A percentile compares a stretch with the other conserved stretches of the same genome.
These are phyloP conservation scores for Plutomurus gul DNA, from an alignment of 1,140 invertebrate genomes.

Conservation along the genomic window DNA sequence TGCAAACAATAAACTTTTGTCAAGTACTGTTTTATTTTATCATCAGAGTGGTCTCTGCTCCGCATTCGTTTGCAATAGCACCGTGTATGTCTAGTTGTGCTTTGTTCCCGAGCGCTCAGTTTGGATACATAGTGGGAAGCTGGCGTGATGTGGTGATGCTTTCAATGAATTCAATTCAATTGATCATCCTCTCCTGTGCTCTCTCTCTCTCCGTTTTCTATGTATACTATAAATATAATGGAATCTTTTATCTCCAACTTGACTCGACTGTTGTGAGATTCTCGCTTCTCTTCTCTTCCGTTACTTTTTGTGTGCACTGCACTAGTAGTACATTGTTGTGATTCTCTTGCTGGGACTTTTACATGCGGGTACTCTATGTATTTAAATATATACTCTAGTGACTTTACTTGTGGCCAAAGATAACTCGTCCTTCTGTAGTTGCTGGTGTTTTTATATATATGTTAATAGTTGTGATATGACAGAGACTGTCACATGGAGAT, in stretches of 20 bases:
- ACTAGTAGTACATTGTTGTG: too few relatives aligned
- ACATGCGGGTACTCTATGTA: too few relatives aligned
- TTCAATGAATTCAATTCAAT: constrained; percentile 24
- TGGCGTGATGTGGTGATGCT: constrained; percentile 14
- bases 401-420: too few relatives aligned
- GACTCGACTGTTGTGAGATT: too few relatives aligned
- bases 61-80: constrained; percentile 8
- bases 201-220: too few relatives aligned
- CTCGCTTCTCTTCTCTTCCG: neutral
- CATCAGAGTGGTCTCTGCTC: constrained; percentile 14
- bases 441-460: neutral
- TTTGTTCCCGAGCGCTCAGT: too few relatives aligned
- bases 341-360: too few relatives aligned
- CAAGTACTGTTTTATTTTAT: constrained; percentile 25
- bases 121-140: constrained; percentile 17
- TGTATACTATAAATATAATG: too few relatives aligned
- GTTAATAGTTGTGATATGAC: neutral
- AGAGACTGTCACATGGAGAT: neutral
- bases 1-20: constrained; percentile 5
- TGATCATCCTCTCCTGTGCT: constrained; percentile 6
- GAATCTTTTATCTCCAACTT: neutral
- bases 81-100: neutral
- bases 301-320: too few relatives aligned
- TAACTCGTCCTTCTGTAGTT: neutral
- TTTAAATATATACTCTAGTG: too few relatives aligned